Percentiles rank a stretch among this genome's conserved stretches.
phyloP scores from a whole-genome alignment of 2,888 invertebrate species.

The Eretmocerus hayati region DNA sequence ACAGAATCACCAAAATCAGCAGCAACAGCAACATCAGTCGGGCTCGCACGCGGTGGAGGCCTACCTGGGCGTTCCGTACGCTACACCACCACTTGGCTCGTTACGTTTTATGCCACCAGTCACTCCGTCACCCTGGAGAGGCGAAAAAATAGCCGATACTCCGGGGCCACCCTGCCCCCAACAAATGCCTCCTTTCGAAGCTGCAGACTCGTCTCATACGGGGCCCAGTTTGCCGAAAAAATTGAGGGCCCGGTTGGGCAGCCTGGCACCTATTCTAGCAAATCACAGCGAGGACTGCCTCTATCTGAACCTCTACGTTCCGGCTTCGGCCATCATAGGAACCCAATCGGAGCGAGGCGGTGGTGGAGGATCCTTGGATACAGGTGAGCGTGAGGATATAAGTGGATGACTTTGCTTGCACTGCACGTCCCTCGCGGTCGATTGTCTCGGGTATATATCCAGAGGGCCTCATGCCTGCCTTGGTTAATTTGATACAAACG shows the following conservation, averaged over 20 bases:
- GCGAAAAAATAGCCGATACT: conserved; percentile 70
- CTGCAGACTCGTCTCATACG: conserved; percentile 40
- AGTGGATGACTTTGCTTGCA: no score
- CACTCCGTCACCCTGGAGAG: conserved; percentile 77
- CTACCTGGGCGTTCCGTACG: conserved; percentile 89
- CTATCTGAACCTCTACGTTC: conserved; percentile 93
- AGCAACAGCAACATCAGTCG: no score
- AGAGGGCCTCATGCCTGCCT: no score
- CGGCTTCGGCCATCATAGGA: conserved; percentile 51
- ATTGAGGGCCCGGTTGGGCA: conserved; percentile 76
- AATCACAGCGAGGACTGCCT: conserved; percentile 98
- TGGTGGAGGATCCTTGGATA: no score
- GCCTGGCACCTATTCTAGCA: conserved; percentile 72
- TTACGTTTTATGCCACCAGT: conserved; percentile 94
- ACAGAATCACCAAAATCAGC: no score
- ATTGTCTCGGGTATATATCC: no score
- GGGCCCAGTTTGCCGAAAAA: conserved; percentile 65
- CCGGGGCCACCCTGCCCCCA: conserved; percentile 86
- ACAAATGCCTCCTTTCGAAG: conserved; percentile 51
- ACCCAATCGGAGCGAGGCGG: no score
- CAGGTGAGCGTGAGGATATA: no score
- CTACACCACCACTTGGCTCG: conserved; percentile 82
- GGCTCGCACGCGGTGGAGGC: conserved; percentile 87
- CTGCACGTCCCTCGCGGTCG: no score
- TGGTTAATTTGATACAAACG: no score